Base-by-base conservation (phyloP, 2,888 invertebrate species). In the Monochamus alternatus region DNA sequence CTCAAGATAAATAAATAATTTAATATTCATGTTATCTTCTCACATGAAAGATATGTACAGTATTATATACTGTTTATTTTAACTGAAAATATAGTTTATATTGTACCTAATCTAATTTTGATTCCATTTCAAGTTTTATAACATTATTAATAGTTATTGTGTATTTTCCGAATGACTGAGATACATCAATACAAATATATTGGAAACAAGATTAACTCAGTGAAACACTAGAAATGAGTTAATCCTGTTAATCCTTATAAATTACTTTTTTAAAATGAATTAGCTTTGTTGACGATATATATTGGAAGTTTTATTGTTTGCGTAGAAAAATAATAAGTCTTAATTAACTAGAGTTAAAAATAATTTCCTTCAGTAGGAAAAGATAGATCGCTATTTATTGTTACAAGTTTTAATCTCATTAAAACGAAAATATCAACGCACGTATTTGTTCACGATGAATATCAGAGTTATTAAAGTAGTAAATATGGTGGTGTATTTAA, bases 261-360 rank as follows among this genome's bases (percentile, higher is more conserved):
- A 62, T 72, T 51, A 43, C n/a, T 64, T 60, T 38, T 44, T 67
- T 65, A 75, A 75, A 75, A 75, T n/a, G 71, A 62, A 65, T 64
- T 63, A 72, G 74, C 67, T 44, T 66, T 66, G 44, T 22, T n/a
- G 30, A 55, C 63, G 74, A 78, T 76, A 74, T 76, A 78, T 76
- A 70, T 67, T 58, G 59, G 62, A 60, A 51, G 32, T 51, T 63
- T 47, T 64, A 60, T 73, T 44, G 47, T 65, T 44, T n/a, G 3
- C 3, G 38, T 47, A 63, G 75, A 65, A 71, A 70, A 70, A 68
- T 74, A 70, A 66, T 76, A 75, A 66, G 74, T 78, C 78, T 75
- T 74, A 72, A 78, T 78, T 73, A 73, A 59, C 68, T 58, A 65
- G 59, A 66, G 38, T 68, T 76, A 74, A 73, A 75, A 75, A 73